These are phyloP conservation scores for Pseudomyrmex flavicornis DNA, from an alignment of 1,140 invertebrate genomes.

Conservation along the genomic window DNA sequence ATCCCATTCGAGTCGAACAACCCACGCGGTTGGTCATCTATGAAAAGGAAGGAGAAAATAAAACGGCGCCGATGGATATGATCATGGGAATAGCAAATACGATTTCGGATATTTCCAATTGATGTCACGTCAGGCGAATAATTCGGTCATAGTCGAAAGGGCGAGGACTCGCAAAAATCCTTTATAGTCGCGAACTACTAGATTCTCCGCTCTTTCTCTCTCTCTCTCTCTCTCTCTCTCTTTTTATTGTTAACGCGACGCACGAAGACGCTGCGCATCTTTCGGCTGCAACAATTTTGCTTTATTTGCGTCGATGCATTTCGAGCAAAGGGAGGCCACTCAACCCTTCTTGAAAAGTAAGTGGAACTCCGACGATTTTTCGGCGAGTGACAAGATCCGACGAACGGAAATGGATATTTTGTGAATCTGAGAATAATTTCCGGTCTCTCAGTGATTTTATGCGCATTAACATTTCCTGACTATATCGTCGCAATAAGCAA, in stretches of 20 bases:
- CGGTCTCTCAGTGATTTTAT: too few relatives aligned
- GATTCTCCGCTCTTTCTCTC: background rate
- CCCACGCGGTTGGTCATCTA: constrained; percentile 79
- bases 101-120: constrained; percentile 73
- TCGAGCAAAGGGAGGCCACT: constrained; percentile 44
- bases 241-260: constrained; percentile 11
- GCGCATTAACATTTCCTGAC: background rate
- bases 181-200: constrained; percentile 54
- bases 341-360: constrained; percentile 72
- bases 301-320: constrained; percentile 58
- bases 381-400: background rate
- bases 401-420: background rate
- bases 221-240: too few relatives aligned
- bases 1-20: constrained; percentile 75
- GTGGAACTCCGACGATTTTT: constrained; percentile 12
- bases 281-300: constrained; percentile 65
- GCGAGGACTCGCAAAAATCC: constrained; percentile 78
- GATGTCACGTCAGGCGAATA: constrained; percentile 70
- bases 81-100: constrained; percentile 84
- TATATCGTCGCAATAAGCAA: background rate
- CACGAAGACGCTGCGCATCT: constrained; percentile 46
- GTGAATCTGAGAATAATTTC: background rate
- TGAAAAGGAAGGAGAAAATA: constrained; percentile 70
- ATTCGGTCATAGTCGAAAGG: constrained; percentile 68
- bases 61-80: constrained; percentile 71